Evolutionary conservation across 1,140 invertebrate species (phyloP), one percentile per base, ranked within the genome.

Genomic region (Yoshiicerus persimilis): DNA sequence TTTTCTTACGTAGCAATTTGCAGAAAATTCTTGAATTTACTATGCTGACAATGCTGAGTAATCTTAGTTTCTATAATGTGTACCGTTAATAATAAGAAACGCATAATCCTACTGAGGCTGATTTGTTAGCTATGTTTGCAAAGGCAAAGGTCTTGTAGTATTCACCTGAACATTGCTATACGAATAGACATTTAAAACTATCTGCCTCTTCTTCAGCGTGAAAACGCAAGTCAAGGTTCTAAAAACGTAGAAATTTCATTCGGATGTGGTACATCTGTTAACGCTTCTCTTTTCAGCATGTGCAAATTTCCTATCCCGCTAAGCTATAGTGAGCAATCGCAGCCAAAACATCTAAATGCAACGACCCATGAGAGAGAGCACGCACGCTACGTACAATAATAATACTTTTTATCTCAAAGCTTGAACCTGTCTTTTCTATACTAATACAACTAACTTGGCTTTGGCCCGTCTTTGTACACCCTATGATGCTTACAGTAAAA

Each of bases 151-250:
- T 27, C 23, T 6, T 6, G 11, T 70, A 80, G 75, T 80, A 80
- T 36, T 34, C 47, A 56, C 47, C 47, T 56, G 47, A n/a, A 16
- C n/a, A 16, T 38, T 20, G 75, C 32, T 23, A 80, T 30, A 9
- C 64, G 64, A 30, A 70, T 70, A 70, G 64, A 38, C 32, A 80
- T 80, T 80, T 38, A 80, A 80, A 80, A 34, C 16, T 36, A 80
- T 20, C 75, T 36, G 75, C 32, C 20, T 80, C 75, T n/a, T 80
- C 32, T 1, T 20, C 27, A n/a, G 75, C 38, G 30, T 16, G 30
- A 80, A 80, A 80, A 80, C 75, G 75, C 75, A 80, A 80, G 75
- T 80, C 75, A 80, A 80, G 75, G 75, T 80, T 80, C 75, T 80
- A 80, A 80, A 80, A 80, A 80, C 75, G 75, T 36, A 32, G 75